phyloP scores from a whole-genome alignment of 2,113 vertebrate genomes.

The Panthera tigris region DNA sequence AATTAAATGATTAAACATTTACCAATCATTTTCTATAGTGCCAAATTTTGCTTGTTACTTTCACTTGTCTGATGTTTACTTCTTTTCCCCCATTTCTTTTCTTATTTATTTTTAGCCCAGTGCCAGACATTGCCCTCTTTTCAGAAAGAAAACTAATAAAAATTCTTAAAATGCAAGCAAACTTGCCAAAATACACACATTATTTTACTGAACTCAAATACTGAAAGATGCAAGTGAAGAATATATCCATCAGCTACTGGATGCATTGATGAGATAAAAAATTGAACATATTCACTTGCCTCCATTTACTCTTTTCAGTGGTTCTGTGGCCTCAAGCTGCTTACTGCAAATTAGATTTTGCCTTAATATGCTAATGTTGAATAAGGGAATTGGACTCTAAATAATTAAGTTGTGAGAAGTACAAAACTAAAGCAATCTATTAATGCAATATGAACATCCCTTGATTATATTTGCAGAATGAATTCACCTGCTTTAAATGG shows the following conservation, averaged over 20 bases:
- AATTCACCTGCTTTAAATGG: slow-evolving; percentile 77
- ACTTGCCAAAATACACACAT: background rate
- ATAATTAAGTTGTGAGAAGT: slow-evolving; percentile 79
- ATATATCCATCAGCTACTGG: slow-evolving; percentile 9
- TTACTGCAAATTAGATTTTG: slow-evolving; percentile 79
- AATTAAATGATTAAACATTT: background rate
- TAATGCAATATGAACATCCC: slow-evolving; percentile 77
- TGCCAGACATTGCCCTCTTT: background rate
- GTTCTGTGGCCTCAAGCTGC: slow-evolving; percentile 77
- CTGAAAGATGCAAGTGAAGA: background rate
- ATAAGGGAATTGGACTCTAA: slow-evolving; percentile 72
- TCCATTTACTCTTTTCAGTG: slow-evolving; percentile 55
- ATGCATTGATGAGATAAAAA: slow-evolving; percentile 50
- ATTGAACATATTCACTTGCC: background rate
- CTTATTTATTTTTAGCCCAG: background rate
- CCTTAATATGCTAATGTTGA: slow-evolving; percentile 77
- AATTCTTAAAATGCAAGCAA: background rate
- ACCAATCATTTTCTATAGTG: background rate
- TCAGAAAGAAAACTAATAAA: background rate
- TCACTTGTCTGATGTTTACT: background rate
- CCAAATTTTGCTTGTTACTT: background rate
- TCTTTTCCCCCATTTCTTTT: background rate
- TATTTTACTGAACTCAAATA: slow-evolving; percentile 30
- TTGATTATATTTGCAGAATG: slow-evolving; percentile 78
- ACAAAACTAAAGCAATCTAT: slow-evolving; percentile 77